These are phyloP conservation scores for Teinopalpus imperialis DNA, from an alignment of 2,888 invertebrate genomes.

Conservation along the genomic window DNA sequence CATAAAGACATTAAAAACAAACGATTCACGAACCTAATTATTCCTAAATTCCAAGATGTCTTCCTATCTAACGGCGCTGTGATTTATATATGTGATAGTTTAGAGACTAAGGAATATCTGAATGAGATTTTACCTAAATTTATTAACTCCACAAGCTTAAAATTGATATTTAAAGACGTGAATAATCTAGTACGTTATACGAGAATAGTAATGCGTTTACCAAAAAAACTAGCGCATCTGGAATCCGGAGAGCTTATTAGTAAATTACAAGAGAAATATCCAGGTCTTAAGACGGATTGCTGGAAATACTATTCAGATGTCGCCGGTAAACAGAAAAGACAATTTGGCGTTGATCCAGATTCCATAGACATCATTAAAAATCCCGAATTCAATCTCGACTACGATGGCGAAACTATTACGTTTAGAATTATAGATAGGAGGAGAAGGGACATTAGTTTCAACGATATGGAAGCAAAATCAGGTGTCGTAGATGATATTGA, in stretches of 20 bases:
- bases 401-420: slow-evolving; percentile 52
- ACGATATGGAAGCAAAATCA: slow-evolving; percentile 37
- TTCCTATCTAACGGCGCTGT: slow-evolving; percentile 71
- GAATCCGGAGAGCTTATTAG: slow-evolving; percentile 58
- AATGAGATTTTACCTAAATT: slow-evolving; percentile 63
- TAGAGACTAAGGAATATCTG: slow-evolving; percentile 70
- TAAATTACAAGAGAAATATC: slow-evolving; percentile 52
- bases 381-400: slow-evolving; percentile 55
- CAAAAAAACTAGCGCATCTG: slow-evolving; percentile 59
- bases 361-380: slow-evolving; percentile 64
- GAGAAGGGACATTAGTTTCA: slow-evolving; percentile 57
- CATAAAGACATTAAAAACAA: slow-evolving; percentile 68
- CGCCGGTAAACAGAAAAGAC: slow-evolving; percentile 69
- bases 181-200: slow-evolving; percentile 63
- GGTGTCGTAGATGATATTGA: slow-evolving; percentile 32
- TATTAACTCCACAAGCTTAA: slow-evolving; percentile 61
- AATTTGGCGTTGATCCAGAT: slow-evolving; percentile 69
- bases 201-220: slow-evolving; percentile 60
- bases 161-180: slow-evolving; percentile 59
- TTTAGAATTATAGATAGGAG: slow-evolving; percentile 68
- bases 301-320: slow-evolving; percentile 74
- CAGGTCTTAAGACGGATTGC: slow-evolving; percentile 60
- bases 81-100: slow-evolving; percentile 70
- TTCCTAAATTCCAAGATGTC: slow-evolving; percentile 70
- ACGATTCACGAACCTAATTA: slow-evolving; percentile 59